Evolutionary conservation across 2,797 vertebrate species (phyloP), one percentile per base, ranked within the genome.

Genomic region (Anguilla obscura): DNA sequence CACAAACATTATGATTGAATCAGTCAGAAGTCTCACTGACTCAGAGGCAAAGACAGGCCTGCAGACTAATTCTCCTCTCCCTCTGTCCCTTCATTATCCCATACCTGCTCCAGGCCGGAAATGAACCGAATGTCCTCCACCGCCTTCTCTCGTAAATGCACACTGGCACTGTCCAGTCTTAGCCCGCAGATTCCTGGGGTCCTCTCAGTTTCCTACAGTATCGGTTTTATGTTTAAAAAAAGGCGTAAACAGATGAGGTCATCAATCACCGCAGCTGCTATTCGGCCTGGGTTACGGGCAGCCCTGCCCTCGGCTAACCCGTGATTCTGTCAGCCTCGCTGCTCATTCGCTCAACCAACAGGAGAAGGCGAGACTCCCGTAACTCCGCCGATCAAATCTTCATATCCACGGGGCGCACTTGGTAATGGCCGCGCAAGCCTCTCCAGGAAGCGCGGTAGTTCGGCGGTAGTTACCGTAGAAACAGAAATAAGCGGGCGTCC

Each of bases 51-150:
- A 33, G 63, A 66, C n/a, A 1, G 63, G 63, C 21, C 63, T 66
- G 0, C 1, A 7, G 86, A 84, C 89, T 50, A 86, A 90, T 92
- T 84, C 93, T 96, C 95, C 95, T 93, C 94, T 93, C 93, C 86
- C 90, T 60, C 45, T 89, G 92, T 95, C 92, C 91, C 87, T 92
- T 91, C 93, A 94, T 94, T 95, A 94, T 93, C 93, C 91, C 95
- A 93, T 95, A 89, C 90, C 92, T 91, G 85, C 92, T 91, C 90
- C 93, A 92, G 90, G 16, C 87, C 95, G 96, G 96, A 96, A 96
- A 96, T 96, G 95, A 96, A 96, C 96, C 96, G 95, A 95, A 95
- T 95, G 4, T 79, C 18, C 18, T 6, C 74, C 74, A 18, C 36
- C 36, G 30, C 76, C 71, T 33, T 1, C 63, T 33, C 74, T 0